Evolutionary conservation across 92 coral and sea anemone species (phyloP).

Genomic region (Chrysogorgia sp.): DNA sequence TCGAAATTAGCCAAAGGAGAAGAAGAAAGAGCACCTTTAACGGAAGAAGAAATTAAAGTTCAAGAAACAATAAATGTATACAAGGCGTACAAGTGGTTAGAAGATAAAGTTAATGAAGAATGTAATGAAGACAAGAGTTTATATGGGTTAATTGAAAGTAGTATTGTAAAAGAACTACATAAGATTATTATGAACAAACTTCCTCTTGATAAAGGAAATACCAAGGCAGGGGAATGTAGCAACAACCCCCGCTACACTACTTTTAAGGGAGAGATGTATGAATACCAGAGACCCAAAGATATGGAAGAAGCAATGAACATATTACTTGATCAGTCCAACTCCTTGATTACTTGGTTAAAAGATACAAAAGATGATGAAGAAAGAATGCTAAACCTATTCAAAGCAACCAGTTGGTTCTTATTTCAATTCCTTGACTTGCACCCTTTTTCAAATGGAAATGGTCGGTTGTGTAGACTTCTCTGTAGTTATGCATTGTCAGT

Average conservation of each 20-base stretch:
- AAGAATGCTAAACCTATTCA: conserved; percentile 55
- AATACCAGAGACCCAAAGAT: conserved; percentile 67
- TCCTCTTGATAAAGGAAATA: conserved; percentile 2
- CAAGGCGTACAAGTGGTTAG: conserved; percentile 58
- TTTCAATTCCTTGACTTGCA: conserved; percentile 84
- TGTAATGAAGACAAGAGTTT: conserved; percentile 46
- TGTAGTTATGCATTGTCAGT: conserved; percentile 72
- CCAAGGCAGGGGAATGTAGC: conserved; percentile 69
- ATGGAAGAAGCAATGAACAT: conserved; percentile 62
- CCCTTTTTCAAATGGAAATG: conserved; percentile 93
- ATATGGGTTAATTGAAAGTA: conserved; percentile 53
- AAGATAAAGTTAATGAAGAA: not conserved
- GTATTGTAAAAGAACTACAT: conserved; percentile 53
- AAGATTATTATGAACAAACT: conserved; percentile 57
- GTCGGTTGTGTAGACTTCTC: conserved; percentile 80
- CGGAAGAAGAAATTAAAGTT: too few relatives aligned
- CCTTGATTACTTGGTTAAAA: conserved; percentile 24
- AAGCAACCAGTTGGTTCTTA: conserved; percentile 69
- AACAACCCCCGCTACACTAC: conserved; percentile 52
- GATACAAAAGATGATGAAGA: conserved; percentile 5
- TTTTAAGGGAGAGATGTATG: conserved; percentile 65
- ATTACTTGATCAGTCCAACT: conserved; percentile 71
- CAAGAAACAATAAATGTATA: conserved; percentile 72
- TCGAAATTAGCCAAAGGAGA: not conserved
- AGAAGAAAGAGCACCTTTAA: conserved; percentile 22